Evolutionary conservation across 2,113 vertebrate genomes (phyloP).

Genomic region (Toxostoma redivivum): DNA sequence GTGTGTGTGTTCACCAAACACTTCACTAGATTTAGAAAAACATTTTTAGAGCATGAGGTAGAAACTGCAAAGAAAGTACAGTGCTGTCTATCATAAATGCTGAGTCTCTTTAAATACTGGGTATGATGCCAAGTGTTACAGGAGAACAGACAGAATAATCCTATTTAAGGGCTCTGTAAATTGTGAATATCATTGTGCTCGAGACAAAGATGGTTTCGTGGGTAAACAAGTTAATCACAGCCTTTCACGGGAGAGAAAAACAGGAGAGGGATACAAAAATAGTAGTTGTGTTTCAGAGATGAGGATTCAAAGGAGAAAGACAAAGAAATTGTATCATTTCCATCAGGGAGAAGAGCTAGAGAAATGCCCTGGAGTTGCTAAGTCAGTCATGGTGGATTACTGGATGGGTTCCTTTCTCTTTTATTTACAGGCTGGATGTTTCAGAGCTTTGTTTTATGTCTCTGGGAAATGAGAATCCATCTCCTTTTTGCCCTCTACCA

Average conservation of each 20-base stretch:
- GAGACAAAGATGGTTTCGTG: background rate
- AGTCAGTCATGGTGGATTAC: background rate
- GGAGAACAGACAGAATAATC: conserved; percentile 9
- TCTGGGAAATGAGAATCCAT: background rate
- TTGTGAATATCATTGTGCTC: background rate
- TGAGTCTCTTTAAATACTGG: background rate
- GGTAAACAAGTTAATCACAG: conserved; percentile 46
- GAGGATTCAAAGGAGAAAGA: background rate
- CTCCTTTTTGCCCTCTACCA: background rate
- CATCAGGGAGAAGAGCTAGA: background rate
- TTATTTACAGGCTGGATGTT: background rate
- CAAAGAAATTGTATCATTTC: background rate
- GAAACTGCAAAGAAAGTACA: background rate
- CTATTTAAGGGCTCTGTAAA: background rate
- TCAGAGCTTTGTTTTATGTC: background rate
- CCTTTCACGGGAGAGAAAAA: background rate
- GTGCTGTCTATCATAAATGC: background rate
- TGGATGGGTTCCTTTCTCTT: background rate
- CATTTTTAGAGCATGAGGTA: background rate
- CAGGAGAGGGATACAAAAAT: background rate
- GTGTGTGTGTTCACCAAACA: background rate
- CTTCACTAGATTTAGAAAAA: background rate
- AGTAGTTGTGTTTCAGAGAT: background rate
- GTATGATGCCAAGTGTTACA: background rate
- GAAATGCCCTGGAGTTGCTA: background rate